phyloP scores from a whole-genome alignment of 1,140 invertebrate species.

The Pygmarrhopalites habei region DNA sequence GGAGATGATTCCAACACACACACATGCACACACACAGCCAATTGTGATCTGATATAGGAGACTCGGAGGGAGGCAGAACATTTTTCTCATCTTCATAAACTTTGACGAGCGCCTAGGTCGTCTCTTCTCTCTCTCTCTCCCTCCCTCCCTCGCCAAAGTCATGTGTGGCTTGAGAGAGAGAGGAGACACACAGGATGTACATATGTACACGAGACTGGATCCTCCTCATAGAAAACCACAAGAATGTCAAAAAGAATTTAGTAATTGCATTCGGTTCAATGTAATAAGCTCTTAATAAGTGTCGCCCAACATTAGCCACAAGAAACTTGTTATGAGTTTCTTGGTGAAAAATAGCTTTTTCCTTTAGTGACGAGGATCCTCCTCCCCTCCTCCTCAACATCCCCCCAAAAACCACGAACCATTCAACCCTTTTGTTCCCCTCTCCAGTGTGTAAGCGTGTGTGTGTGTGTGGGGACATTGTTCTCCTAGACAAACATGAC shows the following conservation, averaged over 20 bases:
- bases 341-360: conserved; percentile 30
- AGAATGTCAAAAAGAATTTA: conserved; percentile 33
- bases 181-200: no score
- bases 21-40: no score
- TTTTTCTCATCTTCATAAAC: conserved; percentile 30
- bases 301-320: conserved; percentile 32
- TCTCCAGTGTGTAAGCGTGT: no score
- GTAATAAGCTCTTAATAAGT: conserved; percentile 38
- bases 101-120: conserved; percentile 16
- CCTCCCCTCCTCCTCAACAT: background rate
- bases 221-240: conserved; percentile 16
- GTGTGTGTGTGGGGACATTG: background rate
- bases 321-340: conserved; percentile 30
- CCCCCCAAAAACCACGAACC: background rate
- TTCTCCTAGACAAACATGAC: background rate
- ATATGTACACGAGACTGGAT: no score
- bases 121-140: background rate
- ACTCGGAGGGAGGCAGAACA: no score
- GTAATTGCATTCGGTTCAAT: conserved; percentile 33
- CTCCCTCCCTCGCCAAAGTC: background rate
- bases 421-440: background rate
- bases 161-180: no score
- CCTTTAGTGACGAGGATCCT: conserved; percentile 14
- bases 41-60: no score
- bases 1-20: no score